These are phyloP conservation scores for Saccopteryx leptura DNA, from an alignment of 2,113 vertebrate species.

Conservation along the genomic window DNA sequence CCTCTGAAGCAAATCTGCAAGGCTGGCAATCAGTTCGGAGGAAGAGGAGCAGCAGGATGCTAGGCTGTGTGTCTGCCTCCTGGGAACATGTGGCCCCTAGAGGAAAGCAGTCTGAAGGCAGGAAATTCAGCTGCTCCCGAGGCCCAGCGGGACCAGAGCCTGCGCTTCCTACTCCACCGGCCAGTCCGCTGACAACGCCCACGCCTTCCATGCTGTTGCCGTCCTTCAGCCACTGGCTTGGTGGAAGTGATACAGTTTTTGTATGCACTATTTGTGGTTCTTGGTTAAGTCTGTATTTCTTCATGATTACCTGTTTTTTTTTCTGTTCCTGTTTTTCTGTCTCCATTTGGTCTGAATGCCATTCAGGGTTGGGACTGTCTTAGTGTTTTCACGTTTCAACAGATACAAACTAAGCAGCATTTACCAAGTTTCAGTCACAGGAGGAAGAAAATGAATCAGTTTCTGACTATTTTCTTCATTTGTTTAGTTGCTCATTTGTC, in stretches of 20 bases:
- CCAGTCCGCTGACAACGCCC: neutral
- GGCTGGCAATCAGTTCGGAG: neutral
- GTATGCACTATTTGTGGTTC: neutral
- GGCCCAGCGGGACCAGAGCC: neutral
- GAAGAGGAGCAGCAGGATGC: neutral
- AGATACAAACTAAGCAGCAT: neutral
- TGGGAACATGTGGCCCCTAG: neutral
- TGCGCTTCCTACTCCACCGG: neutral
- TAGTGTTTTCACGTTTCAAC: neutral
- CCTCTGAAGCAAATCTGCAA: neutral
- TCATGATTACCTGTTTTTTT: neutral
- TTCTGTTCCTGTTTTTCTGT: neutral
- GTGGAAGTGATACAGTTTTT: neutral
- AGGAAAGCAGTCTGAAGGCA: neutral
- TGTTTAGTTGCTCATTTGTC: slow-evolving; percentile 15
- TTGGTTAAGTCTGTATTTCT: neutral
- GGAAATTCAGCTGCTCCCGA: neutral
- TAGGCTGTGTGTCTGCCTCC: neutral
- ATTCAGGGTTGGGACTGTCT: neutral
- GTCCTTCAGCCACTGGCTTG: neutral
- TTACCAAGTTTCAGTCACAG: neutral
- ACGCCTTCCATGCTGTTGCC: accelerated
- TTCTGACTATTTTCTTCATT: neutral
- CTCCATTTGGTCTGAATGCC: neutral
- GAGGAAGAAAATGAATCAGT: slow-evolving; percentile 27